Evolutionary conservation across 1,140 invertebrate genomes (phyloP), one percentile per base, ranked within the genome.

Genomic region (Magallana gigas): DNA sequence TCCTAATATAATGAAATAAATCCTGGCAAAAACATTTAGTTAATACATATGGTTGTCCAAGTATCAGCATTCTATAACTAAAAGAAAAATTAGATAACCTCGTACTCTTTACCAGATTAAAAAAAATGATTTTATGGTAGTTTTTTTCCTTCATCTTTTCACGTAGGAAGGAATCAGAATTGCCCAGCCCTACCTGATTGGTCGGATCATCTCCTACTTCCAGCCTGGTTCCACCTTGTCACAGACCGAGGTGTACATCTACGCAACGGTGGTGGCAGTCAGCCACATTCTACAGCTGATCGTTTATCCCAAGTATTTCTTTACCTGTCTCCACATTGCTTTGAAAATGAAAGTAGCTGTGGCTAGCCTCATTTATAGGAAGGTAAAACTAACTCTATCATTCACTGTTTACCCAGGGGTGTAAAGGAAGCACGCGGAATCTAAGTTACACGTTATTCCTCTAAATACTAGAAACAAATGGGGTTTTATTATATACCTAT

Each of bases 111-210:
- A 18, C 11, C 8, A 29, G 11, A 57, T 29, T 36, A 48, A 12
- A 9, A 82, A 36, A 84, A 16, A 16, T 18, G 57, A 16, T 18
- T 58, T 16, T 16, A 8, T 23, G 1, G 8, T 48, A 56, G n/a
- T 36, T 82, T 48, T 11, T 18, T 16, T 23, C 23, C 23, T 23
- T 0, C 23, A 23, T 23, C 1, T 23, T 23, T 23, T 23, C 23
- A 23, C 23, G 23, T 64, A 90, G 88, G 88, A 90, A 80, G 29
- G 18, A 18, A 60, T 88, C 18, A 83, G 87, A 59, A n/a, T 90
- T 14, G 48, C 76, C 5, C 88, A 90, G 88, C 88, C 88, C 29
- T 88, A 71, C 62, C 81, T 90, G 14, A 84, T 87, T 18, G 88
- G 88, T 12, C 56, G 59, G 62, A 29, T 90, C n/a, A 68, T 90